Evolutionary conservation across 2,113 vertebrate species (phyloP), one percentile per base, ranked within the genome.

Genomic region (Vireo altiloquus): DNA sequence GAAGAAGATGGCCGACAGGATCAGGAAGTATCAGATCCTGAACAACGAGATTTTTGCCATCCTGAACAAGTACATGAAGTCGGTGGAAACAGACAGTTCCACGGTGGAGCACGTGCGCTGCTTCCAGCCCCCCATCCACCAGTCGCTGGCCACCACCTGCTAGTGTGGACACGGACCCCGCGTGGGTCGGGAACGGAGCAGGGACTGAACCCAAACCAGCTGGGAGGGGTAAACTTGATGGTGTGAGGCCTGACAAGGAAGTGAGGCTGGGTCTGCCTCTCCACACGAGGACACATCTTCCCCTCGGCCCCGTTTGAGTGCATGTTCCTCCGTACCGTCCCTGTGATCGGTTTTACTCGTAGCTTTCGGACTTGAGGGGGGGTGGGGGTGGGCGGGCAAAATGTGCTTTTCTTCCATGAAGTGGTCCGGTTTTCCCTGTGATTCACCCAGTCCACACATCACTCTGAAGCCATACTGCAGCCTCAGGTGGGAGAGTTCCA

Each of bases 31-130:
- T 83, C 99, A 99, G 98, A 99, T 99, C 97, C 98, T 99, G 94
- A 99, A 99, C 98, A 99, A 99, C 4, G 99, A 99, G 97, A 99
- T 99, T 77, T 99, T 99, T 79, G 99, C 99, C 96, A 99, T 99
- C 97, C 98, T 99, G 87, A 99, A 99, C 98, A 99, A 99, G 97
- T 99, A 99, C 97, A 99, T 99, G 99, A 99, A 99, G 97, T 99
- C 99, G 0, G 99, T 99, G 96, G 99, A 99, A 97, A 99, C 99
- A 6, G 99, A 99, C 98, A 99, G 99, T 97, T 99, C 99, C 93
- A 99, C 99, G 0, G 99, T 99, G 95, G 99, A 99, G 96, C 99
- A 99, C 0, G 99, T 99, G 82, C 99, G 99, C 97, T 99, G 99
- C 97, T 99, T 99, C 98, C 99, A 99, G 97, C 99, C 99, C 11